Percentiles rank a stretch among this genome's conserved stretches.
phyloP scores from a whole-genome alignment of 2,888 invertebrate species.

The Petrolisthes cinctipes region DNA sequence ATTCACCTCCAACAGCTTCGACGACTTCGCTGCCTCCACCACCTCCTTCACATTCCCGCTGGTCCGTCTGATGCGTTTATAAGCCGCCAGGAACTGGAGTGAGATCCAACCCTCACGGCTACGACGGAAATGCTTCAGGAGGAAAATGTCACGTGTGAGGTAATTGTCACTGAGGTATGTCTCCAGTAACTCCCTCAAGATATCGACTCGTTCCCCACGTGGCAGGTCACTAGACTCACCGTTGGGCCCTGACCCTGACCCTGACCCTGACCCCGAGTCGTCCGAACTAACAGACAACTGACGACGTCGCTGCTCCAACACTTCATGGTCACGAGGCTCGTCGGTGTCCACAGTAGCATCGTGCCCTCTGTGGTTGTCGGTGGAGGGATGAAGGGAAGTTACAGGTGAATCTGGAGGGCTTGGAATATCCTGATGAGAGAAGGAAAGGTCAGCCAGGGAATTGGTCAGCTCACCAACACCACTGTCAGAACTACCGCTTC shows the following conservation, averaged over 20 bases:
- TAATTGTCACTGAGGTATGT: conserved; percentile 96
- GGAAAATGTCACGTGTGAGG: conserved; percentile 93
- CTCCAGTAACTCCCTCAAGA: conserved; percentile 76
- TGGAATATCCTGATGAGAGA: background rate
- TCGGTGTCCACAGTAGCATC: background rate
- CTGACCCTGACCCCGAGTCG: background rate
- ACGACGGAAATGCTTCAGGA: conserved; percentile 91
- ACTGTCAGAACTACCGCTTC: conserved; percentile 34
- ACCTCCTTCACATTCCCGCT: conserved; percentile 95
- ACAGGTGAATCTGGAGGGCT: background rate
- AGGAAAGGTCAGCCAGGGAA: conserved; percentile 18
- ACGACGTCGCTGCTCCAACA: background rate
- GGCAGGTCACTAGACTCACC: background rate
- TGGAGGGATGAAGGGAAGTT: background rate
- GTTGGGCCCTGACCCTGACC: background rate
- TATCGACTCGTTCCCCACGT: conserved; percentile 4
- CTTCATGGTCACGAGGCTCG: background rate
- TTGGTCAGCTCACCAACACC: conserved; percentile 34
- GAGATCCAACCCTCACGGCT: conserved; percentile 98
- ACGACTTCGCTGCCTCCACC: conserved; percentile 83
- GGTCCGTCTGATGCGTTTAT: conserved; percentile 92
- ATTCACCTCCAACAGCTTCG: conserved; percentile 86
- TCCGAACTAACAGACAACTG: conserved; percentile 41
- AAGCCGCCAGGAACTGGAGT: conserved; percentile 92
- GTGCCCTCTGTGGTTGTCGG: background rate